Conservation (phyloP, 2,888 invertebrate species). For the Napeogenes inachia region DNA sequence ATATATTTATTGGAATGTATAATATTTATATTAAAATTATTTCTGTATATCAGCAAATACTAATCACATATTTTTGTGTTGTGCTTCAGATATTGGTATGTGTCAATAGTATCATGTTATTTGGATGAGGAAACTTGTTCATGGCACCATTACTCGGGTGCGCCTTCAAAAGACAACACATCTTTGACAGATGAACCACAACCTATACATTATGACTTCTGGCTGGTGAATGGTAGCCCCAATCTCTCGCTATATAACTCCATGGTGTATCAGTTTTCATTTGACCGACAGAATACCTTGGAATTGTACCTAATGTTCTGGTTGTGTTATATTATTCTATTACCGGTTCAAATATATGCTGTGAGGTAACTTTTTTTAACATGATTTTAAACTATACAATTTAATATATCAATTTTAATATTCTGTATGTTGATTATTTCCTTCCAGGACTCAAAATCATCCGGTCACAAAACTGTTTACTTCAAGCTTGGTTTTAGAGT, state of each 20-base stretch:
- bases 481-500: constrained; percentile 89
- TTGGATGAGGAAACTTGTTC: constrained; percentile 86
- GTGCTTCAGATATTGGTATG: constrained; percentile 92
- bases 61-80: constrained; percentile 9
- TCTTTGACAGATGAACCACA: constrained; percentile 58
- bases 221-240: constrained; percentile 98
- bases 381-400: neutral
- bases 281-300: constrained; percentile 94
- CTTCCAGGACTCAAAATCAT: constrained; percentile 86
- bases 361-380: constrained; percentile 70
- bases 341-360: constrained; percentile 94
- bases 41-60: neutral
- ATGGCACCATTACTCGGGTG: constrained; percentile 85
- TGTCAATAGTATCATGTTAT: constrained; percentile 95
- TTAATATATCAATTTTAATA: constrained; percentile 27
- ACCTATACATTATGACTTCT: constrained; percentile 87
- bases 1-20: too few species aligned
- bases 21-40: too few species aligned
- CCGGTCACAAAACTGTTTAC: constrained; percentile 94
- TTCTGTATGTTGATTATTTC: neutral
- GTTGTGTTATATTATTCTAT: constrained; percentile 88
- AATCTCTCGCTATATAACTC: constrained; percentile 91
- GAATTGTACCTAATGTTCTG: constrained; percentile 94
- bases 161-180: constrained; percentile 54
- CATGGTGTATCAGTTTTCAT: constrained; percentile 96